Percentiles rank a stretch among this genome's conserved stretches.
phyloP scores from a whole-genome alignment of 2,797 vertebrate species.

The Artibeus jamaicensis region DNA sequence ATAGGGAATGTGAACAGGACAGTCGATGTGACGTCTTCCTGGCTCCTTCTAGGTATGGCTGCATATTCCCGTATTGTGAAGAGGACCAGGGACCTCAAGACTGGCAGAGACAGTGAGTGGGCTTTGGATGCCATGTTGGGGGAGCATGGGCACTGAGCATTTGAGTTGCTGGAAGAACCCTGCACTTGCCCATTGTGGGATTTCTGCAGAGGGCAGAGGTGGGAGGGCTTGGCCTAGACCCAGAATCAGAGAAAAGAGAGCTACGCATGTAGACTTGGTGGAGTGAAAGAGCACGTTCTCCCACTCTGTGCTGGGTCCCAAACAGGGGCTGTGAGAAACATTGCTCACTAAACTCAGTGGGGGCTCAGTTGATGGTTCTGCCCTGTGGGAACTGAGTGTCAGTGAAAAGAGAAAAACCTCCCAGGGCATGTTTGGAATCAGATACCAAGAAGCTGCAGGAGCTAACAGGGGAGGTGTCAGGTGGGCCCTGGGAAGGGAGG shows the following conservation, averaged over 20 bases:
- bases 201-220: not conserved
- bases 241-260: not conserved
- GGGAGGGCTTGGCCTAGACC: too few relatives aligned
- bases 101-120: constrained; percentile 63
- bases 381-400: not conserved
- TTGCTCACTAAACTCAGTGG: too few relatives aligned
- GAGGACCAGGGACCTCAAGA: constrained; percentile 10
- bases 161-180: too few relatives aligned
- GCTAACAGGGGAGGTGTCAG: too few relatives aligned
- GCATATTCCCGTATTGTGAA: not conserved
- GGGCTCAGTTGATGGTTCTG: too few relatives aligned
- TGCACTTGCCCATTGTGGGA: not conserved
- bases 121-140: not conserved
- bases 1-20: too few relatives aligned
- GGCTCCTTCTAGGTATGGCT: not conserved
- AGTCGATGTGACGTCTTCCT: not conserved
- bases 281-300: not conserved
- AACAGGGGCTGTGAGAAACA: too few relatives aligned
- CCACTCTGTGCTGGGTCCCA: too few relatives aligned
- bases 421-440: too few relatives aligned
- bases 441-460: too few relatives aligned
- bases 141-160: not conserved
- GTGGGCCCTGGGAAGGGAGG: too few relatives aligned
- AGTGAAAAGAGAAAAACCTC: not conserved
- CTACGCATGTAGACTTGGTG: accelerated